phyloP scores from a whole-genome alignment of 1,140 invertebrate genomes.

The Portunus trituberculatus region DNA sequence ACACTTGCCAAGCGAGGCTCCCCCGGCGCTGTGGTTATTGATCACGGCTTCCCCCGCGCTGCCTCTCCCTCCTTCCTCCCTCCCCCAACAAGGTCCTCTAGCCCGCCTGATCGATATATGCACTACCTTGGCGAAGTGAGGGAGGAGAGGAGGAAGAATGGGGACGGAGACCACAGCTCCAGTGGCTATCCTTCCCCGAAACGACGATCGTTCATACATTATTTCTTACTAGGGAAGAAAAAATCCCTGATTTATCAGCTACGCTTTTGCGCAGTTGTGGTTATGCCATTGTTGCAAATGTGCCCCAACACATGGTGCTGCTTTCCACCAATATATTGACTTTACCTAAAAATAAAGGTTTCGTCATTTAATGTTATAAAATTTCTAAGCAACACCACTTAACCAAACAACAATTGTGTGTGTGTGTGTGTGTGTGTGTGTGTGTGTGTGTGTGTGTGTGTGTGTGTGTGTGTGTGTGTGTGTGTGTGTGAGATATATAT shows the following conservation, averaged over 20 bases:
- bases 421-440: constrained; percentile 1
- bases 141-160: neutral
- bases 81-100: neutral
- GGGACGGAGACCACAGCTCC: neutral
- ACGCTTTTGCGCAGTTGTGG: neutral
- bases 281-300: neutral
- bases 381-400: no score
- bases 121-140: constrained; percentile 52
- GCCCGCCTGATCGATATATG: constrained; percentile 68
- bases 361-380: neutral
- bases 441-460: constrained; percentile 23
- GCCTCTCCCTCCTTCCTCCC: neutral
- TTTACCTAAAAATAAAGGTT: neutral
- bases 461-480: constrained; percentile 32
- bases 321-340: neutral
- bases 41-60: constrained; percentile 43
- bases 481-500: constrained; percentile 34
- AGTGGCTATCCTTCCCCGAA: neutral
- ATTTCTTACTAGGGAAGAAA: neutral
- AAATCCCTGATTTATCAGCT: neutral
- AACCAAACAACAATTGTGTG: no score
- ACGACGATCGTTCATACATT: neutral
- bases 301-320: neutral
- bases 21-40: constrained; percentile 65
- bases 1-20: constrained; percentile 68